Percentiles rank a stretch among this genome's conserved stretches.
Evolutionary conservation across 1,140 invertebrate genomes (phyloP).

Genomic region (Drosophila takahashii): DNA sequence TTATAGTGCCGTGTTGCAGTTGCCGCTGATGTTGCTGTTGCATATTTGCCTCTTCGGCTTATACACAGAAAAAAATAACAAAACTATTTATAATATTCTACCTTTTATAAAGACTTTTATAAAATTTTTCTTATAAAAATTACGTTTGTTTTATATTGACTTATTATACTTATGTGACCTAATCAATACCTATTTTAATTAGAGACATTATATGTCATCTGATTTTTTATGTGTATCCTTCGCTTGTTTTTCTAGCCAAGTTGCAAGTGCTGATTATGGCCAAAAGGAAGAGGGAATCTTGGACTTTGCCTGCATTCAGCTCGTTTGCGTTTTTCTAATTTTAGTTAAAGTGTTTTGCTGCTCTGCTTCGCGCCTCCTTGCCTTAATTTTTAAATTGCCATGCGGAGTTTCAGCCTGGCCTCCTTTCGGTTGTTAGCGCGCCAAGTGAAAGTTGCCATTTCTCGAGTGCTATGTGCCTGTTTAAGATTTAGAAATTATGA

Average conservation of each 20-base stretch:
- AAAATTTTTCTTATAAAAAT: too few species aligned
- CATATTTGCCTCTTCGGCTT: conserved; percentile 19
- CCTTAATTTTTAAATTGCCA: conserved; percentile 77
- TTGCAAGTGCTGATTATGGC: conserved; percentile 74
- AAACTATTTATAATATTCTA: too few species aligned
- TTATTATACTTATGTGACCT: neutral
- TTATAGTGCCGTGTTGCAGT: conserved; percentile 70
- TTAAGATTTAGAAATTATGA: conserved; percentile 71
- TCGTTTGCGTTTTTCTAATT: conserved; percentile 56
- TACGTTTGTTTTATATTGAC: too few species aligned
- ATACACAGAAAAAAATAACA: neutral
- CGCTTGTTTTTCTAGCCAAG: conserved; percentile 48
- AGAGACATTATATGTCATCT: neutral
- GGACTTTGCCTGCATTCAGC: conserved; percentile 57
- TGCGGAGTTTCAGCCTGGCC: conserved; percentile 29
- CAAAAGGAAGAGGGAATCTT: conserved; percentile 36
- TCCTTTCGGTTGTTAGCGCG: conserved; percentile 50
- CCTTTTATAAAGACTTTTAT: too few species aligned
- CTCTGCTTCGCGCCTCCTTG: conserved; percentile 47
- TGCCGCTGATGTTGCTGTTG: conserved; percentile 35
- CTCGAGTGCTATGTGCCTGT: conserved; percentile 50
- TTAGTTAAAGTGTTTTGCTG: conserved; percentile 49
- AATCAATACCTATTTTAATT: neutral
- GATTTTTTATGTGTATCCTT: neutral
- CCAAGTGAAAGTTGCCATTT: conserved; percentile 68